Evolutionary conservation across 2,797 vertebrate species (phyloP).

Genomic region (Dromococcyx pavoninus): DNA sequence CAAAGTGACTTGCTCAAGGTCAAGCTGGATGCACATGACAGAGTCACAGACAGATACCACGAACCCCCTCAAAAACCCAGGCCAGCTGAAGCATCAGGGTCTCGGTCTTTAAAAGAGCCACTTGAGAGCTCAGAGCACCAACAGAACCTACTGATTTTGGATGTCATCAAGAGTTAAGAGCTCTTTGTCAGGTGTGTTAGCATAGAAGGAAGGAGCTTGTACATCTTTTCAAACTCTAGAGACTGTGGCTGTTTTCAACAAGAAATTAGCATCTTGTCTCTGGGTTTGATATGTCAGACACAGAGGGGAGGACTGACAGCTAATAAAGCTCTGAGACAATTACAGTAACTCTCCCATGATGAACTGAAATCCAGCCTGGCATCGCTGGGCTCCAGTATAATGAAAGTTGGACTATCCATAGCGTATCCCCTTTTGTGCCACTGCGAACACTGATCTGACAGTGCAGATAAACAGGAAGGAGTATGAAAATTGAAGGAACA

Average conservation of each 20-base stretch:
- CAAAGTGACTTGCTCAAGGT: background rate
- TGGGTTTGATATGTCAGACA: conserved; percentile 34
- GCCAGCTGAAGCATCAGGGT: background rate
- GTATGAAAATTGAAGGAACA: background rate
- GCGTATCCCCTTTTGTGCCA: background rate
- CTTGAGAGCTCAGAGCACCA: background rate
- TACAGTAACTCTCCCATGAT: conserved; percentile 32
- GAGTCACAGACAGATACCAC: background rate
- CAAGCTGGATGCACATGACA: background rate
- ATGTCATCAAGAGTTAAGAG: background rate
- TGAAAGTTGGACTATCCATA: background rate
- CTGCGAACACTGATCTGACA: background rate
- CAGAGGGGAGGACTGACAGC: conserved; percentile 34
- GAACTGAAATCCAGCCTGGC: conserved; percentile 28
- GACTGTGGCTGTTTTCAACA: conserved; percentile 34
- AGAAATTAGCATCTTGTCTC: conserved; percentile 51
- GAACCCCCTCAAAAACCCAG: background rate
- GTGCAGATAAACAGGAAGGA: background rate
- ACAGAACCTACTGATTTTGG: background rate
- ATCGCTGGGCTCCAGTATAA: background rate
- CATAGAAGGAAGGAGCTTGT: background rate
- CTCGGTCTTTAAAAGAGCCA: background rate
- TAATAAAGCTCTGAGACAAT: conserved; percentile 50
- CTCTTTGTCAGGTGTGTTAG: conserved; percentile 21
- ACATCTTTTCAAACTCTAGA: conserved; percentile 35